These are phyloP conservation scores for Wiebesia pumilae DNA, from an alignment of 1,140 invertebrate genomes.

Conservation along the genomic window DNA sequence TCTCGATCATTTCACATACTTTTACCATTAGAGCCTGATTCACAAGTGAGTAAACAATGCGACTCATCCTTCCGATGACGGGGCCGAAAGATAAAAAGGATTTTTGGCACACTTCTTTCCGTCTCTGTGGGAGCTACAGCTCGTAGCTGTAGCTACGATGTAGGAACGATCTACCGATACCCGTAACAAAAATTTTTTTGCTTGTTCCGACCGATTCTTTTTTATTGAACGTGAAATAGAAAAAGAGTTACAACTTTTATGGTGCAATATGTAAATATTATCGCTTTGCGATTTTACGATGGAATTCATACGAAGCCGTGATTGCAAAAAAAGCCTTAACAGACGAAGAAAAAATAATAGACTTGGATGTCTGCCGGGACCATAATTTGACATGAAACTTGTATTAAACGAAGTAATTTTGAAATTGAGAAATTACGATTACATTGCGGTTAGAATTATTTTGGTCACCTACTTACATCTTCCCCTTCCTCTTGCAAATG, in stretches of 20 bases:
- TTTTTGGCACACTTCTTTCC: conserved; percentile 67
- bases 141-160: conserved; percentile 42
- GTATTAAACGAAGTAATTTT: conserved; percentile 3
- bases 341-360: conserved; percentile 8
- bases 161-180: conserved; percentile 41
- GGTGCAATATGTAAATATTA: conserved; percentile 47
- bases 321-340: conserved; percentile 26
- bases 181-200: conserved; percentile 39
- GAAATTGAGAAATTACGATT: background rate
- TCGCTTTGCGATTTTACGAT: conserved; percentile 43
- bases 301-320: conserved; percentile 10
- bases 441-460: background rate
- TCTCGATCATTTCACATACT: conserved; percentile 73
- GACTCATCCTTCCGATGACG: conserved; percentile 62
- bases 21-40: conserved; percentile 72
- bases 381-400: background rate
- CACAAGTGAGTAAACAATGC: conserved; percentile 72
- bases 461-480: too few relatives aligned
- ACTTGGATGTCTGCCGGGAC: background rate
- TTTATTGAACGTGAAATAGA: conserved; percentile 23
- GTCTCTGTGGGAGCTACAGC: background rate
- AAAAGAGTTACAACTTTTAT: conserved; percentile 50
- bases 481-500: background rate
- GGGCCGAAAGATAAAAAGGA: conserved; percentile 59
- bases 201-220: conserved; percentile 36